phyloP scores from a whole-genome alignment of 2,888 invertebrate species.

The Volucella inflata region DNA sequence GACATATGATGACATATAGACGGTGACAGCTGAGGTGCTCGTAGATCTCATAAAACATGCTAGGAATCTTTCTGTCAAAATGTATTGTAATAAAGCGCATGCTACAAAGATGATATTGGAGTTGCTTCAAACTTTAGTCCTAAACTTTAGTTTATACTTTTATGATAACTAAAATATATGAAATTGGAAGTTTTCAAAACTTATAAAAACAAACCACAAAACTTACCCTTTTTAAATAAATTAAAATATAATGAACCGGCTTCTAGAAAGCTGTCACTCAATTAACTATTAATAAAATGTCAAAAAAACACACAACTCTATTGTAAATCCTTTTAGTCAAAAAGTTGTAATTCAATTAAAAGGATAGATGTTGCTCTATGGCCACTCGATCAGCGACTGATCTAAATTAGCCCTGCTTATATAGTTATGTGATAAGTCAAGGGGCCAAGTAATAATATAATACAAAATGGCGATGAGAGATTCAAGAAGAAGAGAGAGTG shows the following conservation, averaged over 20 bases:
- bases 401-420: conserved; percentile 67
- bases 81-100: too few relatives aligned
- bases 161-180: too few relatives aligned
- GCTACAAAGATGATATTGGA: too few relatives aligned
- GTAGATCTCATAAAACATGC: too few relatives aligned
- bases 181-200: too few relatives aligned
- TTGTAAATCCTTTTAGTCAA: neutral
- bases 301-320: neutral
- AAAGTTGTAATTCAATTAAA: conserved; percentile 10
- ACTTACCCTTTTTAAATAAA: neutral
- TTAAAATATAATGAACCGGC: neutral
- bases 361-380: conserved; percentile 66
- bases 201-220: too few relatives aligned
- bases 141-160: too few relatives aligned
- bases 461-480: conserved; percentile 61
- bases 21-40: too few relatives aligned
- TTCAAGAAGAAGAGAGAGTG: conserved; percentile 30
- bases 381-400: conserved; percentile 70
- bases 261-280: neutral
- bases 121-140: too few relatives aligned
- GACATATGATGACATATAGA: too few relatives aligned
- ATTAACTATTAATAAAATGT: neutral
- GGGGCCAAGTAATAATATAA: conserved; percentile 30
- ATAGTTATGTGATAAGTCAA: conserved; percentile 65
- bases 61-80: too few relatives aligned